Base-by-base conservation (phyloP, 2,113 vertebrate species). In the Halichoeres trimaculatus region DNA sequence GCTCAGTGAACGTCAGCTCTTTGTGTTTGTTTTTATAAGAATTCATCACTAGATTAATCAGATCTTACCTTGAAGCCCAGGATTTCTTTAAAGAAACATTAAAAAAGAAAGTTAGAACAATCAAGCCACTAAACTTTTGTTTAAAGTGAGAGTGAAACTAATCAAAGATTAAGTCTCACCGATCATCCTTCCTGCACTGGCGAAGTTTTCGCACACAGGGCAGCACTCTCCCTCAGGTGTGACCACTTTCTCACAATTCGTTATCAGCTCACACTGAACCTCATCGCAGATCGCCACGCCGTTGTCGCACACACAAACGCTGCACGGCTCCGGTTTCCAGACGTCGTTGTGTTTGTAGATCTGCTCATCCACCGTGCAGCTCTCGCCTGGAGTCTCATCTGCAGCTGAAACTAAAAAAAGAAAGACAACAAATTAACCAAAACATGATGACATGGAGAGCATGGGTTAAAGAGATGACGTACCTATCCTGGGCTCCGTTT, bases 271-370 rank as follows among this genome's bases (percentile, higher is more conserved):
- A 43, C 98, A 99, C 51, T 92, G 92, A 64, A 99, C 95, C 62
- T 95, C 94, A 26, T 99, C 98, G 0, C 98, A 99, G 50, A 99
- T 89, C 61, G 95, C 91, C 1, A 94, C 92, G 19, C 97, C 97
- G 0, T 93, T 94, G 86, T 99, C 97, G 50, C 98, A 99, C 53
- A 98, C 96, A 0, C 98, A 99, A 59, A 99, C 95, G 2, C 93
- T 90, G 65, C 97, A 98, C 0, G 93, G 92, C 0, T 93, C 89
- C 0, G 97, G 96, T 72, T 96, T 97, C 97, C 97, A 98, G 76
- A 97, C 94, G 69, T 95, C 95, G 47, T 95, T 93, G 88, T 98
- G 95, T 58, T 93, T 86, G 85, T 96, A 94, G 75, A 95, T 78
- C 75, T 94, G 88, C 3, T 92, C 95, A 26, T 95, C 93, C n/a